Evolutionary conservation across 2,888 invertebrate genomes (phyloP).

Genomic region (Stenoptilia bipunctidactyla): DNA sequence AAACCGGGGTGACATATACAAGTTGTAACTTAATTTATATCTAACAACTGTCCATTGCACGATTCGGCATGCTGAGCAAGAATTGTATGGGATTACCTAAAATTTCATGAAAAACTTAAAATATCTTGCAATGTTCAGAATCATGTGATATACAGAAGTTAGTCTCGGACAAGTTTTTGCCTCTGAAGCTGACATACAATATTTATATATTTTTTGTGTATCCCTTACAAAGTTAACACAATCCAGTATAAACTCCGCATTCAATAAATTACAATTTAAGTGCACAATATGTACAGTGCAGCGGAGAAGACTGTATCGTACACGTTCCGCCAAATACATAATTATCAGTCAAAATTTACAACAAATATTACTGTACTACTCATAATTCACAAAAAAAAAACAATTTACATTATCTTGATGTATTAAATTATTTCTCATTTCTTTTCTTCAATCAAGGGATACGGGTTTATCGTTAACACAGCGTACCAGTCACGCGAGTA

Average conservation of each 20-base stretch:
- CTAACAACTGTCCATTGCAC: not conserved
- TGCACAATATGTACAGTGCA: slow-evolving; percentile 54
- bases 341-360: slow-evolving; percentile 18
- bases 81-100: not conserved
- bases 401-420: slow-evolving; percentile 46
- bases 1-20: too few species aligned
- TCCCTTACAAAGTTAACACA: slow-evolving; percentile 30
- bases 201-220: slow-evolving; percentile 34
- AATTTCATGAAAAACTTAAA: not conserved
- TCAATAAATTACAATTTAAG: slow-evolving; percentile 36
- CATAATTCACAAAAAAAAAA: slow-evolving; percentile 9
- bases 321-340: slow-evolving; percentile 3
- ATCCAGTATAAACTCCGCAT: slow-evolving; percentile 1
- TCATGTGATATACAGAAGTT: slow-evolving; percentile 14
- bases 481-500: slow-evolving; percentile 21
- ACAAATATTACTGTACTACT: slow-evolving; percentile 6
- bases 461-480: slow-evolving; percentile 18
- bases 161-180: slow-evolving; percentile 41
- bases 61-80: not conserved
- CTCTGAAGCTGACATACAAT: slow-evolving; percentile 40
- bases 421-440: slow-evolving; percentile 64
- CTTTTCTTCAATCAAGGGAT: slow-evolving; percentile 33
- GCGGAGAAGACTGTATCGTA: slow-evolving; percentile 17
- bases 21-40: too few species aligned
- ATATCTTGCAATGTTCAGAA: slow-evolving; percentile 15